Conservation (phyloP, 1,140 invertebrate species). For the Pseudoatta argentina region DNA sequence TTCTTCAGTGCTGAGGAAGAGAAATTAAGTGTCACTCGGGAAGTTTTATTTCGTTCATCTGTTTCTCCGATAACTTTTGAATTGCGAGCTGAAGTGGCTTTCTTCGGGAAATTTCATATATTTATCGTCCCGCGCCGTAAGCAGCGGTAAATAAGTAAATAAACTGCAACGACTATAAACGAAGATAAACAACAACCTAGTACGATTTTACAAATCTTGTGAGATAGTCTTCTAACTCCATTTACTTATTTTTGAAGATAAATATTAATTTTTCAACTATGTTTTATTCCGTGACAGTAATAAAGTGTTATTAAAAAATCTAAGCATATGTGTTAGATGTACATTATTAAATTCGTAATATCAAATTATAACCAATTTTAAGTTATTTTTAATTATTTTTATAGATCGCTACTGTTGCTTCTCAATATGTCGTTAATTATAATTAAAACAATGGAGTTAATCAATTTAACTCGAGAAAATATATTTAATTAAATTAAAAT, state of each 20-base stretch:
- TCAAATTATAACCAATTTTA: no score
- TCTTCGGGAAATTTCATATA: conserved; percentile 58
- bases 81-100: conserved; percentile 62
- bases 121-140: conserved; percentile 32
- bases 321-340: neutral
- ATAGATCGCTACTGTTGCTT: no score
- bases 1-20: conserved; percentile 58
- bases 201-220: conserved; percentile 51
- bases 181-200: conserved; percentile 40
- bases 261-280: conserved; percentile 11
- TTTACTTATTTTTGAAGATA: conserved; percentile 31
- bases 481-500: no score
- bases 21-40: conserved; percentile 62
- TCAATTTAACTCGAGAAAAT: no score
- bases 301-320: neutral
- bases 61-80: conserved; percentile 63
- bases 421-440: no score
- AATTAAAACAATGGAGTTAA: no score
- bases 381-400: no score
- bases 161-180: conserved; percentile 5
- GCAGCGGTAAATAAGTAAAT: conserved; percentile 58
- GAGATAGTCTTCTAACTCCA: neutral
- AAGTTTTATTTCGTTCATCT: conserved; percentile 65
- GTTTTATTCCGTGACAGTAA: neutral
- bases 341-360: no score